These are phyloP conservation scores for Anticlea derivata DNA, from an alignment of 2,888 invertebrate species.

Conservation along the genomic window DNA sequence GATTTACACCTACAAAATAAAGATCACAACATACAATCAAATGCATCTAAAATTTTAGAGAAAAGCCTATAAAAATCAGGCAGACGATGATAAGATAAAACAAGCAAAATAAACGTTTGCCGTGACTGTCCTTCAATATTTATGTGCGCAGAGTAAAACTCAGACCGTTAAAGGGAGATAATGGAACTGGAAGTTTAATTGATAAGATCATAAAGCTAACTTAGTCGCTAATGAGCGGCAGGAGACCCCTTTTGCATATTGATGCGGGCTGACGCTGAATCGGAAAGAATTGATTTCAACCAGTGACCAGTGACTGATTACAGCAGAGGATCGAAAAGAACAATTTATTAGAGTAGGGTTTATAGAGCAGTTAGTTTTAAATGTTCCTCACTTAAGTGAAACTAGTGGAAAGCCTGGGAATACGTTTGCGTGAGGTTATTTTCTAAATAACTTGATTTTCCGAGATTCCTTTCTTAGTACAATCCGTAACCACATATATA, in stretches of 20 bases:
- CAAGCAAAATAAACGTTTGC: neutral
- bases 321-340: neutral
- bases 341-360: too few relatives aligned
- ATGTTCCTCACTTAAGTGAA: too few relatives aligned
- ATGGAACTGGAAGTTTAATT: constrained; percentile 24
- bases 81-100: neutral
- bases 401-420: too few relatives aligned
- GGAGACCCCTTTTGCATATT: constrained; percentile 22
- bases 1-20: too few relatives aligned
- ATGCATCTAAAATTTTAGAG: too few relatives aligned
- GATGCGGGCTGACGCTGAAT: constrained; percentile 19
- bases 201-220: constrained; percentile 29
- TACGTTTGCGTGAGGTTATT: too few relatives aligned
- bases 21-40: too few relatives aligned
- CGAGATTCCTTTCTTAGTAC: too few relatives aligned
- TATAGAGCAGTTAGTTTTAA: too few relatives aligned
- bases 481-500: too few relatives aligned
- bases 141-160: constrained; percentile 13
- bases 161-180: constrained; percentile 11
- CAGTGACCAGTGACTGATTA: neutral
- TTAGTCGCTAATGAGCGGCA: constrained; percentile 22
- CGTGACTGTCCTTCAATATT: constrained; percentile 9
- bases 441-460: too few relatives aligned
- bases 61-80: neutral
- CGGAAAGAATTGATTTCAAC: constrained; percentile 1